A percentile compares a stretch with the other conserved stretches of the same genome.
phyloP scores from a whole-genome alignment of 1,140 invertebrate species.

The Lethrus apterus region DNA sequence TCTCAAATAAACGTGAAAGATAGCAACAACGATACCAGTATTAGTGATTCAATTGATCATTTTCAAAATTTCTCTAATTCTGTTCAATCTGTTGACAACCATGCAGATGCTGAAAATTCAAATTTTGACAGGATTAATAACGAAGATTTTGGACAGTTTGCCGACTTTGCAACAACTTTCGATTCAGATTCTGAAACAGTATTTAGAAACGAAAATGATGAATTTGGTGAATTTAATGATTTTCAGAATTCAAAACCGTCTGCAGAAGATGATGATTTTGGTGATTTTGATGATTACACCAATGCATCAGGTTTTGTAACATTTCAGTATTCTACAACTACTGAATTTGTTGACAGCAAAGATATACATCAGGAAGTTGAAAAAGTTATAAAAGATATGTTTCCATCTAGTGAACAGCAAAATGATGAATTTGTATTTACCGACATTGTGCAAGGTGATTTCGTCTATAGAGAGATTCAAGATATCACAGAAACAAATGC shows the following conservation, averaged over 20 bases:
- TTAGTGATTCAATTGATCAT: too few relatives aligned
- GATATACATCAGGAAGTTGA: conserved; percentile 1
- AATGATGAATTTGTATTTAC: conserved; percentile 5
- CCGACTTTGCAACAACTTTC: too few relatives aligned
- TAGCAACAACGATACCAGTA: too few relatives aligned
- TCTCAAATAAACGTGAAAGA: neutral
- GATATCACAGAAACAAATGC: conserved; percentile 62
- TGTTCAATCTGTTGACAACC: too few relatives aligned
- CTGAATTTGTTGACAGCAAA: conserved; percentile 5
- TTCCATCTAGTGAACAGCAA: neutral
- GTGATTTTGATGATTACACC: conserved; percentile 39
- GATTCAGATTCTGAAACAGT: too few relatives aligned
- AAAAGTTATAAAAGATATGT: conserved; percentile 10
- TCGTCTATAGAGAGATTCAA: conserved; percentile 49
- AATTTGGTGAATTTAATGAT: neutral
- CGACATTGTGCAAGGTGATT: conserved; percentile 24
- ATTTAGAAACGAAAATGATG: neutral
- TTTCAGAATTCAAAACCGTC: conserved; percentile 2
- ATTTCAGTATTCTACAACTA: conserved; percentile 7
- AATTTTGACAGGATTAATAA: too few relatives aligned
- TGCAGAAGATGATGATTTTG: conserved; percentile 41
- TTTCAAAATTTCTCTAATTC: too few relatives aligned
- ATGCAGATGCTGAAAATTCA: neutral
- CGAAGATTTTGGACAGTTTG: too few relatives aligned
- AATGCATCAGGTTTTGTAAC: conserved; percentile 3